These are phyloP conservation scores for Egretta garzetta DNA, from an alignment of 2,113 vertebrate species.

Conservation along the genomic window DNA sequence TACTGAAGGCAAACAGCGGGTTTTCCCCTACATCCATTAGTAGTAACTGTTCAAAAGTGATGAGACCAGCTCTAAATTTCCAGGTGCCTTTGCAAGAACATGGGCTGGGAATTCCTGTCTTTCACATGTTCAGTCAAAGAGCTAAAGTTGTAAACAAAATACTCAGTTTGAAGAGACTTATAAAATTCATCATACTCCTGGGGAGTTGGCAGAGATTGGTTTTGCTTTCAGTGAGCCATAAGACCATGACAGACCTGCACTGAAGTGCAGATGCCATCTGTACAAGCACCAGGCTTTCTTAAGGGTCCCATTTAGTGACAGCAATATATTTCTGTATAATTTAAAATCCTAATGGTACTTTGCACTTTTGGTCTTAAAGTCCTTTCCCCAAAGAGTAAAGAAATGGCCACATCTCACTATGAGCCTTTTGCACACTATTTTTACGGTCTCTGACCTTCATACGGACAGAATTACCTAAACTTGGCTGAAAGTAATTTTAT, in stretches of 20 bases:
- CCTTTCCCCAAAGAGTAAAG: neutral
- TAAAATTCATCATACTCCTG: neutral
- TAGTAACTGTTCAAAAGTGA: neutral
- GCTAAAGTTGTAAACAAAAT: neutral
- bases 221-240: neutral
- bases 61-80: neutral
- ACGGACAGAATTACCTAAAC: neutral
- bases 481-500: neutral
- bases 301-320: neutral
- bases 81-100: neutral
- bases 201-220: neutral
- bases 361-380: neutral
- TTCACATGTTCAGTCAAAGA: neutral
- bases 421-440: neutral
- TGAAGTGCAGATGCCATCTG: too few relatives aligned
- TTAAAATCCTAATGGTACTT: neutral
- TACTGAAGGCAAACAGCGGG: neutral
- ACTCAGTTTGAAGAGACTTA: neutral
- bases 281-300: neutral
- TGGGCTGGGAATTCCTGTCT: neutral
- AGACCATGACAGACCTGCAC: neutral
- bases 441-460: neutral
- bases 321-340: neutral
- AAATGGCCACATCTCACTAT: neutral
- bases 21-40: neutral